These are phyloP conservation scores for Gallinago paraguaiae DNA, from an alignment of 2,113 vertebrate species.

Conservation along the genomic window DNA sequence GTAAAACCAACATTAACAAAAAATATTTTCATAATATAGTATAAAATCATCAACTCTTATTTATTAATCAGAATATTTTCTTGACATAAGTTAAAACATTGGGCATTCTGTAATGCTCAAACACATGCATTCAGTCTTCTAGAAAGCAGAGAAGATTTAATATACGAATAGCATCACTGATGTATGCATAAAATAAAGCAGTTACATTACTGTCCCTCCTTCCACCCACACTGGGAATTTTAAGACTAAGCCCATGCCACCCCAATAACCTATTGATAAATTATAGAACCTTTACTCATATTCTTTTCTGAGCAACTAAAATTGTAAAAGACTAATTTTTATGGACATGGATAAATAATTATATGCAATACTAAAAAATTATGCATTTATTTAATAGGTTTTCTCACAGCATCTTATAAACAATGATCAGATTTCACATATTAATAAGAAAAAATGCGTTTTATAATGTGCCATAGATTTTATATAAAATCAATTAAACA, in stretches of 20 bases:
- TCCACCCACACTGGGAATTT: background rate
- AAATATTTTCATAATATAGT: background rate
- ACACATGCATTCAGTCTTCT: background rate
- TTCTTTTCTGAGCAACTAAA: background rate
- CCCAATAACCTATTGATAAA: background rate
- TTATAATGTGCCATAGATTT: background rate
- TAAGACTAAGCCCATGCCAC: background rate
- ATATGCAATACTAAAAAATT: background rate
- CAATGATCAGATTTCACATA: background rate
- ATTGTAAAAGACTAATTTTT: background rate
- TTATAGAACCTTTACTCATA: background rate
- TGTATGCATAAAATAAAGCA: background rate
- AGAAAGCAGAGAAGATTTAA: background rate
- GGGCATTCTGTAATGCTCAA: background rate
- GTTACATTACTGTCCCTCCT: background rate
- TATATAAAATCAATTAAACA: background rate
- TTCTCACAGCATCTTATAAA: background rate
- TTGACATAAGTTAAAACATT: background rate
- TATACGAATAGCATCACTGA: background rate
- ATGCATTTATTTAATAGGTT: background rate
- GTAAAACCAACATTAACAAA: background rate
- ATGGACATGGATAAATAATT: fast-evolving
- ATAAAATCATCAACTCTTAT: background rate
- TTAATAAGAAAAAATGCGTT: background rate
- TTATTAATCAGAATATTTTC: background rate